phyloP scores from a whole-genome alignment of 2,888 invertebrate genomes.

The Timandra comae region DNA sequence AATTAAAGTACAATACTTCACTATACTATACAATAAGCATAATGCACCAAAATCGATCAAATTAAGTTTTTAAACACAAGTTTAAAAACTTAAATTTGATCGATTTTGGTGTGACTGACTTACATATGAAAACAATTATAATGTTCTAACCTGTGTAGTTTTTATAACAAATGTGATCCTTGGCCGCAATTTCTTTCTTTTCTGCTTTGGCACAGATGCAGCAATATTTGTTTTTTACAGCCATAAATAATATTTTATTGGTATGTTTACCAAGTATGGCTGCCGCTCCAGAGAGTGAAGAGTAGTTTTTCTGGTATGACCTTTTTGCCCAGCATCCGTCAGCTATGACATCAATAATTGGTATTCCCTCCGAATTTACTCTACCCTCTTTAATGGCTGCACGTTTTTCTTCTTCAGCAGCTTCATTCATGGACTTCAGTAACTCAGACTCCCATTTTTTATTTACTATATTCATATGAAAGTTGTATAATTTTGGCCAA shows the following conservation, averaged over 20 bases:
- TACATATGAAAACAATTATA: background rate
- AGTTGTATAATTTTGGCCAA: too few species aligned
- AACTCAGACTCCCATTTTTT: too few species aligned
- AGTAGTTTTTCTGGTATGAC: constrained; percentile 18
- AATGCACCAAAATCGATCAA: background rate
- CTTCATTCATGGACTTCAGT: too few species aligned
- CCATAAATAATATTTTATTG: constrained; percentile 14
- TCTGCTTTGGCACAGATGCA: constrained; percentile 16
- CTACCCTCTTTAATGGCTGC: constrained; percentile 9
- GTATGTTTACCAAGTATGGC: constrained; percentile 17
- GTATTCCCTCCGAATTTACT: constrained; percentile 9
- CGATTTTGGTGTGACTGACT: background rate
- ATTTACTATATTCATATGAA: too few species aligned
- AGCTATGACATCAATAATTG: constrained; percentile 15
- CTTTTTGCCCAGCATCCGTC: constrained; percentile 21
- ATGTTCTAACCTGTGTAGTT: constrained; percentile 9
- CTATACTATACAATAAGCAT: background rate
- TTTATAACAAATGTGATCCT: constrained; percentile 11
- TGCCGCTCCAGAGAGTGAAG: constrained; percentile 19
- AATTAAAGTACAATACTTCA: too few species aligned
- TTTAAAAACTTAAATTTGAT: background rate
- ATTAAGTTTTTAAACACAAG: background rate
- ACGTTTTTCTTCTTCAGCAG: constrained; percentile 13
- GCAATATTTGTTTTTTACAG: constrained; percentile 19
- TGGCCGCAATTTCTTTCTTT: too few species aligned